Base-by-base conservation (phyloP, 2,797 vertebrate genomes). In the Macropodus opercularis region DNA sequence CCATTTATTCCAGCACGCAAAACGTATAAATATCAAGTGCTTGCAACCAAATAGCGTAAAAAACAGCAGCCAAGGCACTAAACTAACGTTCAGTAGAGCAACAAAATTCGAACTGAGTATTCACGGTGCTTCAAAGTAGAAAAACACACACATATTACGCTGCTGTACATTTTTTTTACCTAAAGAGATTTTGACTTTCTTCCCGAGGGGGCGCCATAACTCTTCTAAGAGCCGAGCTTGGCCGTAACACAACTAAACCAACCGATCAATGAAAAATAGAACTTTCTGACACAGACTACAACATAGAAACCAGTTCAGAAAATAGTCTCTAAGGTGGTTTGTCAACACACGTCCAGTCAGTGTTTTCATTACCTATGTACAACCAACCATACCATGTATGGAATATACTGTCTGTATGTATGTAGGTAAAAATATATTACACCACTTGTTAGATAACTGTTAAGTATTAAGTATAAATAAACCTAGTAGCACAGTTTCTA, bases 21-120 rank as follows among this genome's bases (percentile, higher is more conserved):
- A 60, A 56, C 3, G 44, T 57, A n/a, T n/a, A n/a, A 31, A 63
- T 24, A 56, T 63, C 10, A 46, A 80, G 48, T 65, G 41, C 18
- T 69, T 41, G 29, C 52, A 22, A 60, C 18, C 69, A 38, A 64
- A 42, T 23, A 61, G 27, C 57, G 19, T 75, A 65, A 58, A n/a
- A 79, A 75, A 81, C 67, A 69, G 75, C 71, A 85, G 78, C 68
- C 75, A 72, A 86, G 79, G 81, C 80, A 87, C 75, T 63, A 85
- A 86, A 80, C 48, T 19, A 55, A 76, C 62, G 52, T 59, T 59
- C 41, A 65, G 42, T 19, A 22, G 38, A 51, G 57, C 44, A 77
- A 80, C 70, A 71, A 34, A 64, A 67, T 52, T 10, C 15, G 29
- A 0, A 6, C 41, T 23, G 48, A 39, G 56, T 61, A 68, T 36